These are phyloP conservation scores for Gila robusta DNA, from an alignment of 2,797 vertebrate genomes.

Conservation along the genomic window DNA sequence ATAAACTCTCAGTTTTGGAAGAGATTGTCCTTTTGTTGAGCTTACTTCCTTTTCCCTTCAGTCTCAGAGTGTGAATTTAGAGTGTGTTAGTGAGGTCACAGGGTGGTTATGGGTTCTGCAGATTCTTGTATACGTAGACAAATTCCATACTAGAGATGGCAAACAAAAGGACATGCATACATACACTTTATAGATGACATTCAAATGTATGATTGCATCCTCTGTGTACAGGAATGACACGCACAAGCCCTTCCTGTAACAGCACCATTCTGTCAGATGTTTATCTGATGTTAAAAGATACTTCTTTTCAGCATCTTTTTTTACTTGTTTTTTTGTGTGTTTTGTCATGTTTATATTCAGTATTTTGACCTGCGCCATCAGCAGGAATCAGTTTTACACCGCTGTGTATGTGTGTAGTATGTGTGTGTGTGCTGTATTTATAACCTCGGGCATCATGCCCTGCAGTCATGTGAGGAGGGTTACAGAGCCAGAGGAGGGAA, in stretches of 20 bases:
- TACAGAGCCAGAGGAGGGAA: conserved; percentile 34
- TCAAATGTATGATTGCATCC: neutral
- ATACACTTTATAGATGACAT: neutral
- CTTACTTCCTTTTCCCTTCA: neutral
- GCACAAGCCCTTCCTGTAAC: neutral
- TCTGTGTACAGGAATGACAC: neutral
- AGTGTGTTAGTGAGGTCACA: neutral
- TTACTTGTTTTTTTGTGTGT: neutral
- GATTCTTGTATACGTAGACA: neutral
- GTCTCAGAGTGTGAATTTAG: neutral
- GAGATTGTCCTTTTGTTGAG: neutral
- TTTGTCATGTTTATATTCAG: neutral
- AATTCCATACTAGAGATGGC: neutral
- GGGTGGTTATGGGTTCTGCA: neutral
- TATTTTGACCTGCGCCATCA: neutral
- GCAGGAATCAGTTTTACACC: conserved; percentile 22
- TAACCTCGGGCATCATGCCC: conserved; percentile 71
- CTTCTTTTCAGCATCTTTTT: neutral
- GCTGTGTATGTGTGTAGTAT: conserved; percentile 16
- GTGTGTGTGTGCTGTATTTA: conserved; percentile 72
- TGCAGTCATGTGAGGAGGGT: conserved; percentile 57
- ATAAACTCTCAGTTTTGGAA: neutral
- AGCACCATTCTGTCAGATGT: neutral
- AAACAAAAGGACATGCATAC: neutral
- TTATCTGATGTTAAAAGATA: neutral